Conservation (phyloP, 2,797 vertebrate genomes). For the Tamandua tetradactyla region DNA sequence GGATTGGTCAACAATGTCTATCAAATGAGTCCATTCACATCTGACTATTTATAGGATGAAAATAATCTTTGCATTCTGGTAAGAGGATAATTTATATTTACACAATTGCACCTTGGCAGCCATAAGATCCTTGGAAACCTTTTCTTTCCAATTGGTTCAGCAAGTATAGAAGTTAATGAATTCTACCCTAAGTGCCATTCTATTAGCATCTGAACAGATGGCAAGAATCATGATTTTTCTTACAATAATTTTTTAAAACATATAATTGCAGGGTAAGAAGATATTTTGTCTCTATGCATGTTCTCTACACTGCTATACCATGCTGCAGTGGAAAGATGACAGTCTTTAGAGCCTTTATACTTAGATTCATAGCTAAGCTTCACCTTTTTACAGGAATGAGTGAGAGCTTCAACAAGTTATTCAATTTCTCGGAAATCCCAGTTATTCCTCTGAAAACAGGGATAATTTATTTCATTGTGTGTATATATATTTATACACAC, state of each 20-base stretch:
- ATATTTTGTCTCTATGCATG: neutral
- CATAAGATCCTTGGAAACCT: neutral
- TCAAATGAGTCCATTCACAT: neutral
- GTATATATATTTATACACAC: too few species aligned
- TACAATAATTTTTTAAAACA: neutral
- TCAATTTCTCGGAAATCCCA: neutral
- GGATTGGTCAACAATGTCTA: neutral
- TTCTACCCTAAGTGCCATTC: neutral
- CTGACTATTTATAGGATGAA: conserved; percentile 9
- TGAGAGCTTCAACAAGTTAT: neutral
- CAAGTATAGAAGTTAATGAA: conserved; percentile 22
- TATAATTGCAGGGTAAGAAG: neutral
- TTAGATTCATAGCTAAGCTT: neutral
- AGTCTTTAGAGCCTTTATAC: neutral
- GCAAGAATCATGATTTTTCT: neutral
- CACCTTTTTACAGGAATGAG: neutral
- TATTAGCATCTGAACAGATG: neutral
- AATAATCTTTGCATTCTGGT: neutral
- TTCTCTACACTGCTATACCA: neutral
- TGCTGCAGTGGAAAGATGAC: neutral
- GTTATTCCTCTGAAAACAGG: neutral
- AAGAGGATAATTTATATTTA: neutral
- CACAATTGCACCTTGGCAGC: neutral
- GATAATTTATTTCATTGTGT: neutral
- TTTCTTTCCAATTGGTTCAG: neutral